Evolutionary conservation across 35 echinoderm and acorn worm genomes (phyloP).

Genomic region (Patiria miniata): DNA sequence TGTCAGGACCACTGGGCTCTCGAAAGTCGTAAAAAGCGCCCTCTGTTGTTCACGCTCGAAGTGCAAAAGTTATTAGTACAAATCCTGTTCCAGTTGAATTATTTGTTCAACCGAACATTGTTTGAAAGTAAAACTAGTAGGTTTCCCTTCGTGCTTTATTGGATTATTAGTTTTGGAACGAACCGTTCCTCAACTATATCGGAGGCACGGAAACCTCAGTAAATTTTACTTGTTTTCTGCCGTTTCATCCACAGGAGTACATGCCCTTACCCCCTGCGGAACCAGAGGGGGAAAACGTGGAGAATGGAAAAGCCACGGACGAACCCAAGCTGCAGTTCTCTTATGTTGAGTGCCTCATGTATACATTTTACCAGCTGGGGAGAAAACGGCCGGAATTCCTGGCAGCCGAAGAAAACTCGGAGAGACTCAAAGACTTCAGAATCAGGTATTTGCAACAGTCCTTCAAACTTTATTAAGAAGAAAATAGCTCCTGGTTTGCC

Average conservation of each 20-base stretch:
- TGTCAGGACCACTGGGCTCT: no score
- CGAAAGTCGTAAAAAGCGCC: no score
- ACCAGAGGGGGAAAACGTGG: constrained; percentile 42
- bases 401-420: constrained; percentile 74
- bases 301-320: constrained; percentile 43
- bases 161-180: no score
- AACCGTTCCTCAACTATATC: no score
- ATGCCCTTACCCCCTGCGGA: constrained; percentile 92
- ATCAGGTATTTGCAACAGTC: constrained; percentile 69
- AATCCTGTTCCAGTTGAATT: no score
- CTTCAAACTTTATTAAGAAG: not conserved
- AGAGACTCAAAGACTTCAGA: constrained; percentile 96
- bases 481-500: not conserved
- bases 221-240: not conserved
- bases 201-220: no score
- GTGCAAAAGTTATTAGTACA: no score
- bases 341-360: constrained; percentile 96
- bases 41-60: no score
- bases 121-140: no score
- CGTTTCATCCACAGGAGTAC: constrained; percentile 59
- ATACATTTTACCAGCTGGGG: constrained; percentile 87
- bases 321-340: constrained; percentile 95
- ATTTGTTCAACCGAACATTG: no score
- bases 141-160: no score
- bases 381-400: constrained; percentile 83